Conservation (phyloP, 2,888 invertebrate species). For the Spatulosminthurus flaviceps region DNA sequence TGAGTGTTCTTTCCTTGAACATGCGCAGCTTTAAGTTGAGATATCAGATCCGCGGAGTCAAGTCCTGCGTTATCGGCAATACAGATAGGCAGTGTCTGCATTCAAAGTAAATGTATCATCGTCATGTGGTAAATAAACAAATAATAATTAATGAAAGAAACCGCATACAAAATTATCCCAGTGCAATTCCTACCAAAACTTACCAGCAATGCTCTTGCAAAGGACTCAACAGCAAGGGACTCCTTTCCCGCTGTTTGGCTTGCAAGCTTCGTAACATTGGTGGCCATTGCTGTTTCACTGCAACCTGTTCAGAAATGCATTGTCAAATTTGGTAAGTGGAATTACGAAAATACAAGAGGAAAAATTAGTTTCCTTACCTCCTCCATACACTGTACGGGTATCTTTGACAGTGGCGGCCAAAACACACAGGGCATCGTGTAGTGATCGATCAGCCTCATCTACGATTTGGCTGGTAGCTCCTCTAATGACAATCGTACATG, state of each 20-base stretch:
- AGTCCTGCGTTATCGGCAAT: constrained; percentile 99
- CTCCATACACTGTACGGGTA: constrained; percentile 89
- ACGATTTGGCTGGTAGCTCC: constrained; percentile 98
- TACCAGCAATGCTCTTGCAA: constrained; percentile 80
- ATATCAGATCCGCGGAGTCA: constrained; percentile 93
- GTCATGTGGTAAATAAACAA: too few species aligned
- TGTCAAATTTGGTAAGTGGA: too few species aligned
- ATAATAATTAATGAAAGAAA: too few species aligned
- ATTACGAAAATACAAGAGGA: neutral
- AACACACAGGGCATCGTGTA: constrained; percentile 98
- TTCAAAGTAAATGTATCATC: too few species aligned
- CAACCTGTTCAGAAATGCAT: constrained; percentile 76
- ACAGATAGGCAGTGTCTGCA: constrained; percentile 85
- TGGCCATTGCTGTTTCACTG: constrained; percentile 97
- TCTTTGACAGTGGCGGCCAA: constrained; percentile 94
- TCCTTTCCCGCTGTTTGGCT: constrained; percentile 94
- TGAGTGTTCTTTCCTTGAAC: constrained; percentile 79
- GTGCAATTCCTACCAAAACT: constrained; percentile 24
- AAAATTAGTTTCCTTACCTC: constrained; percentile 72
- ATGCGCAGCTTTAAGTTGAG: constrained; percentile 91
- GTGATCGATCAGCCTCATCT: constrained; percentile 97
- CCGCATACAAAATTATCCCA: too few species aligned
- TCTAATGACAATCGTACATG: constrained; percentile 95
- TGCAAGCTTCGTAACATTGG: constrained; percentile 84
- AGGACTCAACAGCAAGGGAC: constrained; percentile 95